These are phyloP conservation scores for Hemibagrus guttatus DNA, from an alignment of 2,797 vertebrate genomes.

Conservation along the genomic window DNA sequence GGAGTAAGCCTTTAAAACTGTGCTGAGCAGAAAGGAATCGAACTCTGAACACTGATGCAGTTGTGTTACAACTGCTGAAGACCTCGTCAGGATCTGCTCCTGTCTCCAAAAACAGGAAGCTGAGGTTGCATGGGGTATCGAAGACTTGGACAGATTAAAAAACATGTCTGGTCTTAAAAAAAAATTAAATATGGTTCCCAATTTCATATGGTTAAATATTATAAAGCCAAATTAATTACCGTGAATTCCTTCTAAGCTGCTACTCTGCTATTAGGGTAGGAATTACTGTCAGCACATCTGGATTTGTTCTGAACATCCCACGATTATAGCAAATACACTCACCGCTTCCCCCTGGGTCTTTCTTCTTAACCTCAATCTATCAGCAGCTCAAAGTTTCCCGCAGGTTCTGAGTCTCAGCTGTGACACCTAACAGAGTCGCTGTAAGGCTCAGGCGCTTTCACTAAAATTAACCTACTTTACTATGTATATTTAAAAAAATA, in stretches of 20 bases:
- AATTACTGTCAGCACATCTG: slow-evolving; percentile 21
- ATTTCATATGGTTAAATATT: slow-evolving; percentile 6
- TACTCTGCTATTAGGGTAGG: slow-evolving; percentile 7
- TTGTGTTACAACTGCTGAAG: not conserved
- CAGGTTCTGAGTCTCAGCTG: slow-evolving; percentile 54
- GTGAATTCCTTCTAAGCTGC: slow-evolving; percentile 20
- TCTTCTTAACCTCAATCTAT: slow-evolving; percentile 71
- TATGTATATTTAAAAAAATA: slow-evolving; percentile 18
- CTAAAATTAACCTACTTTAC: slow-evolving; percentile 51
- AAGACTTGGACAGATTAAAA: not conserved
- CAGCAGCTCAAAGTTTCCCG: slow-evolving; percentile 66
- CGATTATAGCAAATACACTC: slow-evolving; percentile 43
- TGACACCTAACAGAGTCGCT: slow-evolving; percentile 56
- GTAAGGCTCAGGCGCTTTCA: slow-evolving; percentile 45
- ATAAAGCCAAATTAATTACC: slow-evolving; percentile 17
- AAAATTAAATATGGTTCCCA: not conserved
- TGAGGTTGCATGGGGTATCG: not conserved
- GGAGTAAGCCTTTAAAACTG: not conserved
- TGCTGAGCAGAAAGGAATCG: not conserved
- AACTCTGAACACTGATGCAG: not conserved
- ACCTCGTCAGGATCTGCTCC: not conserved
- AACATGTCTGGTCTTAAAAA: not conserved
- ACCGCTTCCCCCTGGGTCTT: slow-evolving; percentile 60
- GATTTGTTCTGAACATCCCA: slow-evolving; percentile 12
- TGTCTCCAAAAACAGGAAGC: not conserved